Evolutionary conservation across 2,113 vertebrate genomes (phyloP), one percentile per base, ranked within the genome.

Genomic region (Rallus limicola): DNA sequence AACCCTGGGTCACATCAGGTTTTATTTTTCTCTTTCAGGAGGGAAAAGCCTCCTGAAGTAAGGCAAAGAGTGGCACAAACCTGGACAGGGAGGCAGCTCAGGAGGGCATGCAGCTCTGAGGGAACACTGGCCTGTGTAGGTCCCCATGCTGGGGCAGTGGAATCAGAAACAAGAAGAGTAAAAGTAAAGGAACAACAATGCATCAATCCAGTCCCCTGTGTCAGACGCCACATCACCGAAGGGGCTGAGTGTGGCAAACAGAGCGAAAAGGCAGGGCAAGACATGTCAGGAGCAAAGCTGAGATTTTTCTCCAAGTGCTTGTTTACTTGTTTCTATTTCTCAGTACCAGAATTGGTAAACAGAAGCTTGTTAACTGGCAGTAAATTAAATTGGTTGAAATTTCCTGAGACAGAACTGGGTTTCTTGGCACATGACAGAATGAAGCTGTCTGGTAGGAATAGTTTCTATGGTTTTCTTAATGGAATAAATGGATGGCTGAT

Each of bases 181-280:
- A 79, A 81, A 68, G 19, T 17, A 42, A 82, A 78, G 48, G 17
- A 36, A 7, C 2, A 75, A 3, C 11, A 50, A 11, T 16, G 23
- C 29, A n/a, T 25, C 21, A 40, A 21, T 4, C 13, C 53, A 60
- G 23, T 28, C 9, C 23, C 23, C 40, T 28, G 26, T 79, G 28
- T 11, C 29, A 75, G 9, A 34, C 2, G 0, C 1, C 0, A 2
- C 26, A 13, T 13, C 10, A 38, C 46, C 2, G 1, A 81, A 75
- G n/a, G 8, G 9, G 17, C 38, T 53, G 26, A 44, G 12, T 34
- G n/a, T 0, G 4, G 19, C 25, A 52, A 36, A 75, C 18, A 36
- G 33, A 33, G 7, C 26, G 16, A 78, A 82, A 81, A 89, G 1
- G 3, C 23, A 52, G 15, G 38, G 78, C 21, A 18, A 85, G 24